phyloP scores from a whole-genome alignment of 2,888 invertebrate species.

The Calameuta filiformis region DNA sequence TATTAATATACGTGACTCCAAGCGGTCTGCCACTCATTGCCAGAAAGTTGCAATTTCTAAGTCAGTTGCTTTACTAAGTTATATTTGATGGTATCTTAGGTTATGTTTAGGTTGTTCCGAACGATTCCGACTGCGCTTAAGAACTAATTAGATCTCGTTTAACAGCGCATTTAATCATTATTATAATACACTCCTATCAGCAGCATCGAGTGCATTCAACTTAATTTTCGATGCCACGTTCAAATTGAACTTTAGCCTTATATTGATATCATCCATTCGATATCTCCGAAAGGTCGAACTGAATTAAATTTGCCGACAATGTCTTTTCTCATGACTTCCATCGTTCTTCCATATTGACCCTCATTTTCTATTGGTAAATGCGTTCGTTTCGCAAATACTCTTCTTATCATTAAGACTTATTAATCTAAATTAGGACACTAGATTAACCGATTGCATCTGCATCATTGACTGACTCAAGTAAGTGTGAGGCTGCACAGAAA shows the following conservation, averaged over 20 bases:
- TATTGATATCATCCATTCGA: neutral
- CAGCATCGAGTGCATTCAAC: neutral
- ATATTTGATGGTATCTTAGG: neutral
- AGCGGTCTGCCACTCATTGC: neutral
- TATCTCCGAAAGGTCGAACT: neutral
- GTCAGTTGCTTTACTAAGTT: neutral
- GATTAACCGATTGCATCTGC: neutral
- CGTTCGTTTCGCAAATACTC: neutral
- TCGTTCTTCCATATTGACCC: neutral
- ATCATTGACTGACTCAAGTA: neutral
- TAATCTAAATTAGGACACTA: neutral
- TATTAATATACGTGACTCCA: conserved; percentile 27
- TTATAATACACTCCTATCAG: neutral
- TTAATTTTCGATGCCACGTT: neutral
- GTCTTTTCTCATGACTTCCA: neutral
- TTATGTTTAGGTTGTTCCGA: neutral
- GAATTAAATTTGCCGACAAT: neutral
- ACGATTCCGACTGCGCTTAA: too few species aligned
- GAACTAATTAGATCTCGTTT: too few species aligned
- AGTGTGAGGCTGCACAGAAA: neutral
- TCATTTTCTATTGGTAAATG: neutral
- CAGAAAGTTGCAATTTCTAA: neutral
- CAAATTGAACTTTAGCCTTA: neutral
- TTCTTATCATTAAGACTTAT: neutral
- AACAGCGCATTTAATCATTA: neutral